Evolutionary conservation across 2,797 vertebrate species (phyloP), one percentile per base, ranked within the genome.

Genomic region (Sebastes steindachneri): DNA sequence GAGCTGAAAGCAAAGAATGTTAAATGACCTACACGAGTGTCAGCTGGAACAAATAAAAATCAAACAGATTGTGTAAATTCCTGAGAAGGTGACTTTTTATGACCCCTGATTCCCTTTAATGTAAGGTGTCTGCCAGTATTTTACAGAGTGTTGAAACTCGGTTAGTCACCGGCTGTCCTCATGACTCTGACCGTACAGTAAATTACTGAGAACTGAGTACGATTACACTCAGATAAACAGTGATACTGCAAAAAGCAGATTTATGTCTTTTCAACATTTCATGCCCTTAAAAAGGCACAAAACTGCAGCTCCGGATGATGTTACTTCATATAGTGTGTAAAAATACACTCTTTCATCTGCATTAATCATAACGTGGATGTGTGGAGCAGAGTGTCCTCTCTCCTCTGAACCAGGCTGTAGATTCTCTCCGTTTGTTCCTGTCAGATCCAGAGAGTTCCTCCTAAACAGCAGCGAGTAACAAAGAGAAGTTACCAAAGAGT

Each of bases 281-380:
- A 71, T 77, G 70, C 3, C 87, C 89, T 80, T 86, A 83, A 83
- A 89, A 77, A 87, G 84, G 15, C 66, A 70, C 3, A 62, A 58
- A 23, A 23, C 6, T 35, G 64, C 55, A 21, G 28, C 67, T 63
- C 37, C 26, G 41, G 3, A 10, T 29, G 29, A 59, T 1, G 41
- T 63, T 75, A 45, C 75, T 67, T 77, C 74, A 80, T 15, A 28
- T 29, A 12, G 33, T 45, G 25, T 45, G 54, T 57, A 5, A 59
- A 78, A 75, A 29, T 35, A 26, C 21, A 17, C 66, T 41, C 11
- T 60, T 62, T 73, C n/a, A 53, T 73, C 45, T 15, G 54, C 14
- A 77, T 84, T 63, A 0, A 69, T 81, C 37, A 67, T 5, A 8
- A 10, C 10, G 11, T n/a, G 9, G 17, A 31, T 19, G 70, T 48